Evolutionary conservation across 2,113 vertebrate species (phyloP), one percentile per base, ranked within the genome.

Genomic region (Meriones unguiculatus): DNA sequence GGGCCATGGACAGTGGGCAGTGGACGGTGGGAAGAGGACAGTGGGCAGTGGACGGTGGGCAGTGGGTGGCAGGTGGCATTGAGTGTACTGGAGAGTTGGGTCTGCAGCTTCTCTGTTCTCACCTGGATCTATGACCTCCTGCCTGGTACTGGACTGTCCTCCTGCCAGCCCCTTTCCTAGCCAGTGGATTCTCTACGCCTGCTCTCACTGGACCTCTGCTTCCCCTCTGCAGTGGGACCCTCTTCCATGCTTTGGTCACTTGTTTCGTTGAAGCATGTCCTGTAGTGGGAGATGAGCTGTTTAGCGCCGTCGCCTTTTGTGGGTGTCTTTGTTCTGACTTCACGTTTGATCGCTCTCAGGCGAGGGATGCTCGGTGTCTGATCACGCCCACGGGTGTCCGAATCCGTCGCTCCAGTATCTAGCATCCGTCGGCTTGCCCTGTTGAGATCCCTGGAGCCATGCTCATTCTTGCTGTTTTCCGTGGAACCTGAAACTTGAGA

Each of bases 41-140:
- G 67, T 32, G 54, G 67, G 30, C 28, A 30, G 12, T 5, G 28
- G 25, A 30, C 32, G 67, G 67, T 69, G 57, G 67, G 67, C 69
- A 12, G 32, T 7, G 70, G 72, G 1, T 73, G 2, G 13, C 62
- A 9, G 59, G 57, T 15, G 11, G 57, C 11, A 12, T 57, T 57
- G 57, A 15, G 18, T 0, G 52, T 5, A 5, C 22, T 41, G 72
- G 67, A 3, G 18, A 5, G 41, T 0, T 25, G 88, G 75, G 1
- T 0, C 0, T 20, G 69, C 38, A 2, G 38, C 5, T 11, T 7
- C 7, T 25, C 10, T 5, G n/a, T 69, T 67, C 2, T 35, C 0
- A 1, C 20, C 8, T 12, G 50, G 88, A 38, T 4, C 28, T 10
- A 13, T 1, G 15, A 18, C 81, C 65, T 75, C 65, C 52, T 57